A percentile compares a stretch with the other conserved stretches of the same genome.
Evolutionary conservation across 2,888 invertebrate genomes (phyloP).

Genomic region (Smittia sp.): DNA sequence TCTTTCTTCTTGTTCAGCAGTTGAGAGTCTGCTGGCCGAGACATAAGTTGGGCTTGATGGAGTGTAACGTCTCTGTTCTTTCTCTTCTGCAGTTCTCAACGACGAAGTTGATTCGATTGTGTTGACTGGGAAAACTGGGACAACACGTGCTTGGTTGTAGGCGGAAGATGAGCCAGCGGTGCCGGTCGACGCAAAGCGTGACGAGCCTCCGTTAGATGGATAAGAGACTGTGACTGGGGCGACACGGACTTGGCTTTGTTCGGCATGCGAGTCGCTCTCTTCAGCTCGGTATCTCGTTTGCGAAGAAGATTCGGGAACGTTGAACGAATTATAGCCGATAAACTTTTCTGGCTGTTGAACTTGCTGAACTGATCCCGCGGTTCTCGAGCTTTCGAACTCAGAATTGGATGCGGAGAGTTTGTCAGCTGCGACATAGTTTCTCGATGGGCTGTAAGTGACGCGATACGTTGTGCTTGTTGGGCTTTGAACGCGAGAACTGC

Average conservation of each 20-base stretch:
- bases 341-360: slow-evolving; percentile 8
- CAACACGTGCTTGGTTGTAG: not conserved
- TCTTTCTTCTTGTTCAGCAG: slow-evolving; percentile 8
- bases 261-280: not conserved
- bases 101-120: slow-evolving; percentile 28
- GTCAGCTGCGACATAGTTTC: too few relatives aligned
- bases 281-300: not conserved
- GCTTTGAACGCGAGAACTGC: not conserved
- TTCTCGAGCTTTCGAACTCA: too few relatives aligned
- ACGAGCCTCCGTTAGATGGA: slow-evolving; percentile 37
- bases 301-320: not conserved
- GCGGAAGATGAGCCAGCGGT: slow-evolving; percentile 28
- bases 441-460: not conserved
- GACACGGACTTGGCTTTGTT: not conserved
- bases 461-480: not conserved
- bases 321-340: not conserved
- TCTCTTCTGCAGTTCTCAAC: slow-evolving; percentile 23
- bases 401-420: too few relatives aligned
- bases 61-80: slow-evolving; percentile 1
- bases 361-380: not conserved
- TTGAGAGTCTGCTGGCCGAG: not conserved
- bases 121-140: slow-evolving; percentile 8
- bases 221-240: not conserved
- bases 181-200: slow-evolving; percentile 11
- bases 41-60: not conserved